Percentiles rank a stretch among this genome's conserved stretches.
Conservation (phyloP, 2,113 vertebrate genomes). For the Podarcis muralis region DNA sequence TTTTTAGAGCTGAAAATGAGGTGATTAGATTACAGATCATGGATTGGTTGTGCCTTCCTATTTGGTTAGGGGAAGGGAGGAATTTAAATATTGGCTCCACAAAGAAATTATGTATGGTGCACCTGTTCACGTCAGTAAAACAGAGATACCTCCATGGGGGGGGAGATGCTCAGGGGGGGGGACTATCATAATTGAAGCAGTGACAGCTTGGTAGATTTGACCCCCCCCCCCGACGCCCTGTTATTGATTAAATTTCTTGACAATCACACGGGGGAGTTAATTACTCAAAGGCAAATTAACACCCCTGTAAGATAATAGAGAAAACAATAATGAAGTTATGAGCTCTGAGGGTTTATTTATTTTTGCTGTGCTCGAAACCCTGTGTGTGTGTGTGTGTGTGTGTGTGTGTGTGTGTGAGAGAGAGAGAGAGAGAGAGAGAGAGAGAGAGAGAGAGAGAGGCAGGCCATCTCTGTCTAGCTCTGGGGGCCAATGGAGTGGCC, state of each 20-base stretch:
- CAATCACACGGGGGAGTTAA: constrained; percentile 69
- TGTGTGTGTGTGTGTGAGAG: too few relatives aligned
- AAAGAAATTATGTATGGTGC: constrained; percentile 47
- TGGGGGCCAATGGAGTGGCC: constrained; percentile 56
- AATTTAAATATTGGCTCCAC: constrained; percentile 54
- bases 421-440: neutral
- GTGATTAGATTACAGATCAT: constrained; percentile 50
- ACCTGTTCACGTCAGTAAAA: constrained; percentile 69
- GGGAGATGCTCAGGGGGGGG: constrained; percentile 32
- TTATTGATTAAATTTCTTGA: constrained; percentile 75
- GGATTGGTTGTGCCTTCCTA: constrained; percentile 52
- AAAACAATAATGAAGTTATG: constrained; percentile 75
- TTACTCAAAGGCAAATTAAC: constrained; percentile 76
- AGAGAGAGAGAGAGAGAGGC: neutral
- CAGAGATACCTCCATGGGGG: constrained; percentile 53
- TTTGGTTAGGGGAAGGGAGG: constrained; percentile 41
- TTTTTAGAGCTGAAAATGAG: constrained; percentile 68
- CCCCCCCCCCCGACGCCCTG: neutral
- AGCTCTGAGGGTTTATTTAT: constrained; percentile 48
- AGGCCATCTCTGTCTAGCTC: neutral
- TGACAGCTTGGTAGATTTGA: constrained; percentile 51
- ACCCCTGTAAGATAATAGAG: constrained; percentile 71
- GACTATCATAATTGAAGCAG: constrained; percentile 39
- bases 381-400: too few relatives aligned
- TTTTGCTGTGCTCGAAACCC: constrained; percentile 51